Evolutionary conservation across 2,113 vertebrate genomes (phyloP), one percentile per base, ranked within the genome.

Genomic region (Pagrus major): DNA sequence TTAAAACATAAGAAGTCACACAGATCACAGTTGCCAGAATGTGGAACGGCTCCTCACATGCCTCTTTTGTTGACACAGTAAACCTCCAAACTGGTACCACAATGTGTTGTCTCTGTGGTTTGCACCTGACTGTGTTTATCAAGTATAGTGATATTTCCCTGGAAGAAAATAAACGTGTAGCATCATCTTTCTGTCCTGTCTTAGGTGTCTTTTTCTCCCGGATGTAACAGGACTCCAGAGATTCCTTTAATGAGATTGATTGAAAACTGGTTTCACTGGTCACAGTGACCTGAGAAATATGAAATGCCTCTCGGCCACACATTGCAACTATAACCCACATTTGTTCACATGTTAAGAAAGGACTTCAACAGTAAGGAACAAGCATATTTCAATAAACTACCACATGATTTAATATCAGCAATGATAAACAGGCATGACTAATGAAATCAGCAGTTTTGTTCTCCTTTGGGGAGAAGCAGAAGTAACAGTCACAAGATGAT

Each of bases 381-480:
- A n/a, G 9, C 1, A 2, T 1, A 33, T 18, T 31, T 55, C 5
- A 42, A 42, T 7, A 20, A 70, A 70, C 35, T 52, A 14, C 35
- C 23, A 10, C 3, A 31, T 49, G 3, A 33, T 12, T 39, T 6
- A 8, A 2, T 59, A 6, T 11, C 8, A 5, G 21, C 14, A 46
- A 64, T 25, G 0, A 60, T 37, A 18, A 44, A 44, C 11, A 42
- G 1, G 5, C 10, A 51, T 0, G 6, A 27, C 47, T 18, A 12
- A 12, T 46, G 23, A 42, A 69, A 56, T 20, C 6, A 0, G 27
- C 15, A 14, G 23, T 5, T 21, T 29, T n/a, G 29, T 33, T 41
- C 12, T 63, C 7, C 59, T 5, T 14, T 31, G 49, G 6, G 9
- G 1, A 58, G 54, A 90, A 89, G 68, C 74, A 89, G 81, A 89